phyloP scores from a whole-genome alignment of 2,113 vertebrate species.

The Acrocephalus kingi region DNA sequence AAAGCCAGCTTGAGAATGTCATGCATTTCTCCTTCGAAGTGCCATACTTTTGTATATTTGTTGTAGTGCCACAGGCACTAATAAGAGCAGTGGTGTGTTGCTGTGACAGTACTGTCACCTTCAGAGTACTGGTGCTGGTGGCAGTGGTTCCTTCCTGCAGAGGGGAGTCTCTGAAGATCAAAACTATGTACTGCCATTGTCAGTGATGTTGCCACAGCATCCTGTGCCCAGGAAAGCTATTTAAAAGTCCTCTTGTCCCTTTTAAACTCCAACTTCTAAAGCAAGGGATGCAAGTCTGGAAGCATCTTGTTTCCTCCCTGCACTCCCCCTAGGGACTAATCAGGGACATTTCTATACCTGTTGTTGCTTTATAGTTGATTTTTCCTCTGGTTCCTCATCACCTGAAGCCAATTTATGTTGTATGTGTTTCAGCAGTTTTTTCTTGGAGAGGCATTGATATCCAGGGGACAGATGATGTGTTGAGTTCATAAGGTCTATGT shows the following conservation, averaged over 20 bases:
- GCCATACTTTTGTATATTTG: not conserved
- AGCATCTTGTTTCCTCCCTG: not conserved
- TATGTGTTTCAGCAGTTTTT: not conserved
- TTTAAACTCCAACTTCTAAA: not conserved
- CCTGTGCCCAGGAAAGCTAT: not conserved
- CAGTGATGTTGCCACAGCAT: rapidly evolving
- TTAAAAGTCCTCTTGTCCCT: not conserved
- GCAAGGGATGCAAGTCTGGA: not conserved
- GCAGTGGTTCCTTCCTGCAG: rapidly evolving
- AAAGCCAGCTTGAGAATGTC: not conserved
- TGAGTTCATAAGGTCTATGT: not conserved
- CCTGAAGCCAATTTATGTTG: not conserved
- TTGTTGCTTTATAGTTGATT: not conserved
- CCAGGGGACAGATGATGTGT: not conserved
- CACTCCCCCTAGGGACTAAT: rapidly evolving
- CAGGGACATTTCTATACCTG: rapidly evolving
- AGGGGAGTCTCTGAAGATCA: not conserved
- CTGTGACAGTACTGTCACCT: not conserved
- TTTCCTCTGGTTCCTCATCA: not conserved
- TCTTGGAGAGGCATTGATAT: not conserved
- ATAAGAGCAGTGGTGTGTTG: not conserved
- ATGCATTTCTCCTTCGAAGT: not conserved
- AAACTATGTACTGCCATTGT: not conserved
- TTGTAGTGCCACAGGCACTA: not conserved
- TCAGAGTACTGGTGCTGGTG: not conserved